phyloP scores from a whole-genome alignment of 1,140 invertebrate genomes.

The Halotydeus destructor region DNA sequence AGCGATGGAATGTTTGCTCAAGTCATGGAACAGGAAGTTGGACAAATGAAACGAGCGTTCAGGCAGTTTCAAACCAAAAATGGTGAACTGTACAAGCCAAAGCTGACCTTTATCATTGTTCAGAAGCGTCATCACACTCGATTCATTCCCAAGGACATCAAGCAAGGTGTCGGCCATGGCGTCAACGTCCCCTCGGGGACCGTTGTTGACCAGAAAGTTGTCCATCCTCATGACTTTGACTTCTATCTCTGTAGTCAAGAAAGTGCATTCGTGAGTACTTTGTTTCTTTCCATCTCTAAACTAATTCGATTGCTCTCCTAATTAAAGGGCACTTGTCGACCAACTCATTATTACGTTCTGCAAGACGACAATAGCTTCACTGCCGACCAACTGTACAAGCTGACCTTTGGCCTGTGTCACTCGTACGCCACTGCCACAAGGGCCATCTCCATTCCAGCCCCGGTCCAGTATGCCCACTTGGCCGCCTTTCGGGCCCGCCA shows the following conservation, averaged over 20 bases:
- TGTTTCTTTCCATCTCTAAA: constrained; percentile 4
- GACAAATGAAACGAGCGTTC: constrained; percentile 12
- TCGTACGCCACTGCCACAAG: constrained; percentile 15
- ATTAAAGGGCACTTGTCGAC: constrained; percentile 15
- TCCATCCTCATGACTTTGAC: constrained; percentile 2
- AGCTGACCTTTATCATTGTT: constrained; percentile 18
- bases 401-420: constrained; percentile 18
- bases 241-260: constrained; percentile 11
- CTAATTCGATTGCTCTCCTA: constrained; percentile 1
- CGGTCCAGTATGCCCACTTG: constrained; percentile 35
- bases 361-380: constrained; percentile 17
- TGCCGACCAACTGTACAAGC: constrained; percentile 14
- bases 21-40: constrained; percentile 18
- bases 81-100: constrained; percentile 1
- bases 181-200: constrained; percentile 1
- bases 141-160: constrained; percentile 15
- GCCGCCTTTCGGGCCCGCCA: constrained; percentile 47
- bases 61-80: neutral
- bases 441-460: constrained; percentile 18
- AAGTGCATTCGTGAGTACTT: neutral
- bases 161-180: constrained; percentile 14
- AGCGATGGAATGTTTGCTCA: constrained; percentile 26
- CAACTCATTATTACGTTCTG: constrained; percentile 17
- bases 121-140: constrained; percentile 14
- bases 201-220: constrained; percentile 6